phyloP scores from a whole-genome alignment of 2,888 invertebrate genomes.

The Eupsilia transversa region DNA sequence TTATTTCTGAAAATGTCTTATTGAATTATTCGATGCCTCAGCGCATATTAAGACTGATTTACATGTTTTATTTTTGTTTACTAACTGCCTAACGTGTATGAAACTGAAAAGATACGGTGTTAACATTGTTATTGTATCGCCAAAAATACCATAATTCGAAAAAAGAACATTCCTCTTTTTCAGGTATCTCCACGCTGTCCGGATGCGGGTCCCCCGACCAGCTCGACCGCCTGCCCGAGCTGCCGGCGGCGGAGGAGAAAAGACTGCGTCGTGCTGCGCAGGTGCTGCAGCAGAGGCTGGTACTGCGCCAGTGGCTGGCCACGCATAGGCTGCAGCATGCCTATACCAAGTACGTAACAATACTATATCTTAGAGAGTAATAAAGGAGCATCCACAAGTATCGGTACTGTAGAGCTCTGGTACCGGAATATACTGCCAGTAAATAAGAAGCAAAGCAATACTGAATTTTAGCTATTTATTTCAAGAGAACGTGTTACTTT shows the following conservation, averaged over 20 bases:
- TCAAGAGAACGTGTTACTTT: background rate
- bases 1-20: conserved; percentile 44
- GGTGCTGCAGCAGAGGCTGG: conserved; percentile 95
- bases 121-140: background rate
- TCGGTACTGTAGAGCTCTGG: background rate
- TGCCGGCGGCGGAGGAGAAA: conserved; percentile 96
- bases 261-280: conserved; percentile 95
- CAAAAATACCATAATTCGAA: background rate
- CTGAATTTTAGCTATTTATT: background rate
- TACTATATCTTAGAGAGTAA: background rate
- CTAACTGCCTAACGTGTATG: background rate
- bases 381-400: background rate
- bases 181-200: conserved; percentile 96
- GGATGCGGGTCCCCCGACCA: conserved; percentile 95
- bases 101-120: background rate
- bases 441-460: background rate
- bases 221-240: conserved; percentile 93
- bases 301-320: conserved; percentile 96
- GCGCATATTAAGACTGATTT: conserved; percentile 31
- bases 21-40: conserved; percentile 52
- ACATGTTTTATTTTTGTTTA: conserved; percentile 24
- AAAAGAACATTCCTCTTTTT: conserved; percentile 33
- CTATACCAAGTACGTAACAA: conserved; percentile 91
- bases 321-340: conserved; percentile 93
- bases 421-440: background rate